These are phyloP conservation scores for Tetheella fluctuosa DNA, from an alignment of 2,888 invertebrate genomes.

Conservation along the genomic window DNA sequence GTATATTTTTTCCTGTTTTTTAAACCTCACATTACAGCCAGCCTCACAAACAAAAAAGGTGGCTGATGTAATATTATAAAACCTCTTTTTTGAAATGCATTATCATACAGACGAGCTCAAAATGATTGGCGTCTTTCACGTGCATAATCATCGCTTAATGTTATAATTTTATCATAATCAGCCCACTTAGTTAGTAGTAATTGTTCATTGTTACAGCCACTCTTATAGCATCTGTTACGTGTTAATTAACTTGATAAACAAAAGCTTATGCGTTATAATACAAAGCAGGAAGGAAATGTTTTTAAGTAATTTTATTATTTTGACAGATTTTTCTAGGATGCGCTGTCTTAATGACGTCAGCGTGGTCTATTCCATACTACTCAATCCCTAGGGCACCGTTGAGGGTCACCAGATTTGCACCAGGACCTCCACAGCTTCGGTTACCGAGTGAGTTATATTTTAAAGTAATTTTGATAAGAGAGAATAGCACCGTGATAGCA, in stretches of 20 bases:
- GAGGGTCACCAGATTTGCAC: slow-evolving; percentile 65
- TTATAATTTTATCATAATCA: not conserved
- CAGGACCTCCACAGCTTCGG: slow-evolving; percentile 49
- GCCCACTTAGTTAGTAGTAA: not conserved
- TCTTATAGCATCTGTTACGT: not conserved
- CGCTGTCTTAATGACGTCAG: slow-evolving; percentile 43
- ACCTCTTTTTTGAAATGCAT: too few species aligned
- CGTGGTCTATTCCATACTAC: slow-evolving; percentile 71
- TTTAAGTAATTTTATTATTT: slow-evolving; percentile 8
- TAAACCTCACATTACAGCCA: not conserved
- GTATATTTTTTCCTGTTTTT: not conserved
- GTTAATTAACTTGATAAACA: too few species aligned
- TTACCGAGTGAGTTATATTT: slow-evolving; percentile 43
- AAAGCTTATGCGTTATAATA: too few species aligned
- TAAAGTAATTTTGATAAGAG: too few species aligned
- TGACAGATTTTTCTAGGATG: slow-evolving; percentile 60
- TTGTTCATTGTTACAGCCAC: not conserved
- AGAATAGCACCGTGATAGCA: too few species aligned
- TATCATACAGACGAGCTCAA: too few species aligned
- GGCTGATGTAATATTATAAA: too few species aligned
- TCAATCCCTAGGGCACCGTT: slow-evolving; percentile 54
- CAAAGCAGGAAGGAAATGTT: not conserved
- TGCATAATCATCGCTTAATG: not conserved
- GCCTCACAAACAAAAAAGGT: not conserved
- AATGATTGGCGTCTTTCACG: not conserved